Evolutionary conservation across 2,888 invertebrate species (phyloP), one percentile per base, ranked within the genome.

Genomic region (Phyllotreta striolata): DNA sequence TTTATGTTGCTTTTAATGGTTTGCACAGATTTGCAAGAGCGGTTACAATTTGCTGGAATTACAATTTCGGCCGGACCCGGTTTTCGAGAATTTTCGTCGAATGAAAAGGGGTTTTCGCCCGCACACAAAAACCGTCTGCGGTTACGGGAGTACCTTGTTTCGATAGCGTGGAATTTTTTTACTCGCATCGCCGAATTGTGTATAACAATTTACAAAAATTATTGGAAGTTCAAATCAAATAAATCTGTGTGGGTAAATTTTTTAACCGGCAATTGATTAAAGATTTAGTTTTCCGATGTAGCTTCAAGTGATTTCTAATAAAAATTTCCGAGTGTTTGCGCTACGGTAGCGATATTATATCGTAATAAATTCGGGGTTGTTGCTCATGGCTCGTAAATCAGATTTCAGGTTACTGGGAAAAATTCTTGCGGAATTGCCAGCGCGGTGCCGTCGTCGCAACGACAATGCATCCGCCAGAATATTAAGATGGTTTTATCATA

Each of bases 401-500:
- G 52, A 56, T 54, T 24, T 62, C 47, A 41, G 52, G 12, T 52
- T 52, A 38, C 55, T 59, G 49, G 34, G 62, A 61, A 67, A 67
- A 63, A 64, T 59, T 49, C 55, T 55, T 61, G 49, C 55, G 65
- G 59, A 66, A 64, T 66, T 58, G 58, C 66, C 57, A 64, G 10
- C 52, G 38, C 38, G 52, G 52, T 52, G 52, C 52, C 52, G 13
- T 52, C 44, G 68, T 51, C 59, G 68, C 60, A 66, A 69, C 66
- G 65, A 69, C 67, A 63, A 69, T 66, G 69, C 67, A 67, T 66
- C 66, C 52, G 52, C 52, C 13, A 52, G 52, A 52, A 52, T 52
- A 52, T 52, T 52, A 52, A 52, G 52, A 52, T 39, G 39, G 52
- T 52, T 52, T 10, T 52, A 52, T 52, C 52, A 52, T 52, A 52